Evolutionary conservation across 2,888 invertebrate genomes (phyloP), one percentile per base, ranked within the genome.

Genomic region (Ennomos erosarius): DNA sequence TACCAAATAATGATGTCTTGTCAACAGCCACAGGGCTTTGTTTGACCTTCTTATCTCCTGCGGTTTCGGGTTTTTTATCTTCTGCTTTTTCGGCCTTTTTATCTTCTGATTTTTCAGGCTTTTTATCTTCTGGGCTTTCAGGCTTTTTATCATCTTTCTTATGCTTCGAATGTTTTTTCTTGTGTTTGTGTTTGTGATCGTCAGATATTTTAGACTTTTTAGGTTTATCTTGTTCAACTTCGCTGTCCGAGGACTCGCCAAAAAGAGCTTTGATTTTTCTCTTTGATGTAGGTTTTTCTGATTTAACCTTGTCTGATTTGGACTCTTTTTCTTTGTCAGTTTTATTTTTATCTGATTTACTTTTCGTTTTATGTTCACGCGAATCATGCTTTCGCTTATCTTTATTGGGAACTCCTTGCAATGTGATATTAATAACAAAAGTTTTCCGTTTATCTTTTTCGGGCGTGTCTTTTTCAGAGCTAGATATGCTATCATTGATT

Each of bases 221-320:
- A 8, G 55, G 38, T 37, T 70, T 64, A 56, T 71, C 70, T 37
- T 55, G 43, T 63, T 88, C 87, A 10, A 63, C 63, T 33, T 92
- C 91, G 64, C 88, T 89, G 6, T 89, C 92, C 1, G 91, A 90
- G 8, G 92, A 91, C 62, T 93, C 93, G 4, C 93, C 93, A 76
- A 93, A 93, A 8, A 93, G 80, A 50, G 84, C 92, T 79, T 92
- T 85, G 12, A 93, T 83, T 85, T 89, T 91, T 75, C 88, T 81
- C 78, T 92, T 87, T 39, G 84, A 79, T 40, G 74, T 76, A 26
- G 81, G 79, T 61, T 79, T 26, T 26, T 26, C 26, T 26, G 26
- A 26, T 26, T 26, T 85, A 10, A 67, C 63, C 66, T 77, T 83
- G 48, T 73, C 76, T 1, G 78, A 73, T 59, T 72, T 75, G 10